Base-by-base conservation (phyloP, 2,888 invertebrate species). In the Drosophila aldrichi region DNA sequence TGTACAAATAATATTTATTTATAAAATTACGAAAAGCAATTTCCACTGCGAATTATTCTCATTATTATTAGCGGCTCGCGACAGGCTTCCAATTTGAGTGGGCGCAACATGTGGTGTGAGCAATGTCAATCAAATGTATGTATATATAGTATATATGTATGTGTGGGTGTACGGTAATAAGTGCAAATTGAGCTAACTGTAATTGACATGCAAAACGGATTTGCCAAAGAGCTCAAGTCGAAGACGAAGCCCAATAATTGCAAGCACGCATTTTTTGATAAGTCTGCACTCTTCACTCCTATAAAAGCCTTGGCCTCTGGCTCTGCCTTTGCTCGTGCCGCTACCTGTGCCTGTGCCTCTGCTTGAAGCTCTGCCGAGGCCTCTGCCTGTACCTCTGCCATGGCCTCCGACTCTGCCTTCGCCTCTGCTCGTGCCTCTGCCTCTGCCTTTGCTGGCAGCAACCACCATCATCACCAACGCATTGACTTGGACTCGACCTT, bases 41-140 rank as follows among this genome's bases (percentile, higher is more conserved):
- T 54, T 54, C 43, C 10, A 49, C 7, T 40, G 77, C 34, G 56
- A 81, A 71, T 89, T 69, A 74, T 73, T 69, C 46, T n/a, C 59
- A 71, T 77, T 70, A 67, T 63, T 34, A 67, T 63, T 38, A 51
- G 55, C 32, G 43, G 44, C 52, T 32, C 49, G 49, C 20, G 51
- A 56, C 58, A 62, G 44, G 43, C 44, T 40, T 29, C 32, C 60
- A 38, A 56, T 63, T 56, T 56, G 69, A 34, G 44, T 65, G 41
- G 2, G 62, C 80, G 43, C 76, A 70, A 75, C 75, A 71, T 69
- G 82, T 71, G 88, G 82, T 70, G 82, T 81, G 82, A 74, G 74
- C 69, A 70, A 78, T 66, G 54, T 29, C 52, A 52, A 55, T 52
- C 66, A 66, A 34, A 49, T 44, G 22, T 10, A 38, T 10, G 43